Evolutionary conservation across 2,888 invertebrate species (phyloP).

Genomic region (Scaptomyza cyrtandrae): DNA sequence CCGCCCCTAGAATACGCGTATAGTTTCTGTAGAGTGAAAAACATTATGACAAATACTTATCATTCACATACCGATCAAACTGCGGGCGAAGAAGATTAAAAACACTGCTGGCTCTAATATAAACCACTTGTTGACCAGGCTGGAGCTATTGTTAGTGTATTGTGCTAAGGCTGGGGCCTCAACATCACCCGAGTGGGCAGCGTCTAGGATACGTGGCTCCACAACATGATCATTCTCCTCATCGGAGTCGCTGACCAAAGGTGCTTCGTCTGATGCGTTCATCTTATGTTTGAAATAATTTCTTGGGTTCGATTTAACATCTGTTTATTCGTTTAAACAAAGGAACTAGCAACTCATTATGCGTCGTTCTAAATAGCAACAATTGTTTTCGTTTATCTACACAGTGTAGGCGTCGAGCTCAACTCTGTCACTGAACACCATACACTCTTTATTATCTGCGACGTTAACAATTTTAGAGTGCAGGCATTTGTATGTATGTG

Average conservation of each 20-base stretch:
- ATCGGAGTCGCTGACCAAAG: conserved; percentile 55
- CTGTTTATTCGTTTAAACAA: conserved; percentile 39
- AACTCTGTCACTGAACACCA: conserved; percentile 34
- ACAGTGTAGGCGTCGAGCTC: conserved; percentile 40
- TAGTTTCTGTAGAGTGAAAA: background rate
- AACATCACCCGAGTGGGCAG: conserved; percentile 24
- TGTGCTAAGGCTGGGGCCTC: conserved; percentile 11
- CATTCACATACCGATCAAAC: conserved; percentile 75
- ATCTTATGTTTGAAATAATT: conserved; percentile 28
- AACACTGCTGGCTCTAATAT: conserved; percentile 83
- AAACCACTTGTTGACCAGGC: conserved; percentile 57
- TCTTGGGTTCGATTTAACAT: background rate
- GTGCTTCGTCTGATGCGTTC: conserved; percentile 59
- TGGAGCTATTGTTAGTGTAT: background rate
- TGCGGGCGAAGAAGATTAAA: conserved; percentile 81
- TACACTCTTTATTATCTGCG: conserved; percentile 30
- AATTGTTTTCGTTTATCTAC: conserved; percentile 30
- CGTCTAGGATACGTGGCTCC: conserved; percentile 52
- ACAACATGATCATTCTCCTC: conserved; percentile 21
- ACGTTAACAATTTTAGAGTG: conserved; percentile 11
- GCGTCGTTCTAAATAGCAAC: conserved; percentile 16
- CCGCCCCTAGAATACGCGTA: conserved; percentile 72
- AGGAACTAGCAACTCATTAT: conserved; percentile 60
- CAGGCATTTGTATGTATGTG: background rate
- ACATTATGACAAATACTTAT: background rate